Base-by-base conservation (phyloP, 2,797 vertebrate genomes). In the Xenentodon cancila region DNA sequence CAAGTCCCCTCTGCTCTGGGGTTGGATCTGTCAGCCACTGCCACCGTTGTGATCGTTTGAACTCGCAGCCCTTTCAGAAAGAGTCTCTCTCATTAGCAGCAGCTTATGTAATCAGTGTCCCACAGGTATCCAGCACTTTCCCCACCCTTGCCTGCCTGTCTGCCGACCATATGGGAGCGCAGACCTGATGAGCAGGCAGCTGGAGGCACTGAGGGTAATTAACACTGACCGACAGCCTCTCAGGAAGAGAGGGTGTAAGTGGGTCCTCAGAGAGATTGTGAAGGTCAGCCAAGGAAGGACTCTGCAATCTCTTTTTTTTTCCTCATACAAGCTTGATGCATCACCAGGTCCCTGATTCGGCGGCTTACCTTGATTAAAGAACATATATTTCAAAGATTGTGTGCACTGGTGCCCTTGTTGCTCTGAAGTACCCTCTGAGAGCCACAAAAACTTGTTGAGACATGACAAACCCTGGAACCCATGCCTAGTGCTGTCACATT, bases 401-500 rank as follows among this genome's bases (percentile, higher is more conserved):
- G 54, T 52, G 40, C 44, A 64, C 54, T 40, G 64, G 60, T 25
- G 4, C 63, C 48, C 42, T 17, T 71, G 64, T 59, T 18, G 11
- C 60, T 73, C 43, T n/a, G 40, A 63, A 75, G 69, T 69, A 71
- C 67, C 51, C 73, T 68, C 42, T 30, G 61, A 79, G 53, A 88
- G 68, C 43, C 71, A 72, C 16, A 9, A 59, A 58, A 82, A 79
- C 68, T 74, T 81, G 90, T 89, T 77, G 88, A 88, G 84, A 88
- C 82, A 30, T 81, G 81, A 82, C 84, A 88, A 88, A 89, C 89
- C 82, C 89, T 80, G 84, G 75, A 86, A 0, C 77, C 20, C 75
- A 76, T 75, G 79, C 84, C 88, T 87, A 83, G 89, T 83, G 89
- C 93, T 95, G 95, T 95, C 95, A 95, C 80, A 70, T 94, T 91